Evolutionary conservation across 2,797 vertebrate species (phyloP), one percentile per base, ranked within the genome.

Genomic region (Fundulus diaphanus): DNA sequence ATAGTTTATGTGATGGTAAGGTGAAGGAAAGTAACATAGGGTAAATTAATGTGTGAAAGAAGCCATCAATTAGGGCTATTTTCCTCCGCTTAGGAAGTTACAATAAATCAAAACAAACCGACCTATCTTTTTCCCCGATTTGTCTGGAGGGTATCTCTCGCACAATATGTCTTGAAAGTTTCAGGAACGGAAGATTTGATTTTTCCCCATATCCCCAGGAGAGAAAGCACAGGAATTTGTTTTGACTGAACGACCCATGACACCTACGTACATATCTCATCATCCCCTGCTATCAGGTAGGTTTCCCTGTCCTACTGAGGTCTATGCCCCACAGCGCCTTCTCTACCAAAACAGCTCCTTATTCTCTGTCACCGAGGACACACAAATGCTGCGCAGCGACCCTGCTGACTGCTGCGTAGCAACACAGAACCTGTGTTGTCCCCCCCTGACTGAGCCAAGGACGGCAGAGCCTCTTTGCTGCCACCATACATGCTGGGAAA

Each of bases 401-500:
- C 85, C 90, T 76, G 80, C 77, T 31, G 81, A 85, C 83, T 78
- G 87, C 89, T 80, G 87, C 70, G 86, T 85, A 72, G 82, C 81
- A 85, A 87, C 79, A 74, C 88, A 87, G 83, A 88, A 92, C 88
- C 90, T 90, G 88, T 33, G 71, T 8, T 86, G 81, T 85, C 79
- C 85, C 85, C 80, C 87, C 86, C 90, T 78, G 91, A 91, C 89
- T 82, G 81, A 91, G 81, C 83, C 92, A 90, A 94, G 92, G 93
- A 92, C 82, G 84, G 71, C 80, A 56, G 68, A 70, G 74, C 71
- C 70, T 89, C 68, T 79, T 59, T 5, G 29, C 33, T 72, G 72
- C 72, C 61, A 40, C 68, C 72, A 73, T 76, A 88, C 73, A 65
- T 72, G 72, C 76, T 56, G 73, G 65, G 71, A 80, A 71, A 85